phyloP scores from a whole-genome alignment of 2,888 invertebrate genomes.

The Emmelina monodactyla region DNA sequence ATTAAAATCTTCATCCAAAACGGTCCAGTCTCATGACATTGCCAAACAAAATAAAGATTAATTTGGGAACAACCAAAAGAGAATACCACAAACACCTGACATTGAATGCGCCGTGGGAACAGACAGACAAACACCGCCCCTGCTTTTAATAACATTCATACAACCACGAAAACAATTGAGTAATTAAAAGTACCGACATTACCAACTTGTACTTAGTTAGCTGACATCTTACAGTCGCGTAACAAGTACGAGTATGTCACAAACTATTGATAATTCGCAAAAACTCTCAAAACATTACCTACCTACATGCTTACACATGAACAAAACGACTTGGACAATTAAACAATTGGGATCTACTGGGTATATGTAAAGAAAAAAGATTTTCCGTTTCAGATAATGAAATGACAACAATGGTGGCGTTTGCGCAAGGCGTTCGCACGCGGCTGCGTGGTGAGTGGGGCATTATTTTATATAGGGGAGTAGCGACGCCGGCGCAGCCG shows the following conservation, averaged over 20 bases:
- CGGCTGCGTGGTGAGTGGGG: conserved; percentile 44
- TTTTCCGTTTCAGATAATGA: conserved; percentile 65
- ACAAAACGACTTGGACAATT: conserved; percentile 47
- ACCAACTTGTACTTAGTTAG: background rate
- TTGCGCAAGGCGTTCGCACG: conserved; percentile 57
- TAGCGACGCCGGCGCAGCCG: conserved; percentile 39
- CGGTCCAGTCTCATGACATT: conserved; percentile 1
- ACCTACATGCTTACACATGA: conserved; percentile 27
- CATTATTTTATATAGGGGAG: conserved; percentile 60
- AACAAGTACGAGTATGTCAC: background rate
- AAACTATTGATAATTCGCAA: background rate
- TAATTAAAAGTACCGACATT: conserved; percentile 35
- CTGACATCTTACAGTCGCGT: background rate
- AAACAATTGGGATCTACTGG: conserved; percentile 56
- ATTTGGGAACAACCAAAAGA: background rate
- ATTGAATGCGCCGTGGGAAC: conserved; percentile 41
- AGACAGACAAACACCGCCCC: conserved; percentile 18
- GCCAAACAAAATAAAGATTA: background rate
- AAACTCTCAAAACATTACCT: conserved; percentile 1
- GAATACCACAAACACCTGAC: conserved; percentile 20
- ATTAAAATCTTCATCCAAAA: background rate
- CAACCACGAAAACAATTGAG: conserved; percentile 34
- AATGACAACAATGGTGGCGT: conserved; percentile 58
- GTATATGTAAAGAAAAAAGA: conserved; percentile 55
- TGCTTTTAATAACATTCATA: conserved; percentile 24